phyloP scores from a whole-genome alignment of 2,113 vertebrate genomes.

The Diadophis punctatus region DNA sequence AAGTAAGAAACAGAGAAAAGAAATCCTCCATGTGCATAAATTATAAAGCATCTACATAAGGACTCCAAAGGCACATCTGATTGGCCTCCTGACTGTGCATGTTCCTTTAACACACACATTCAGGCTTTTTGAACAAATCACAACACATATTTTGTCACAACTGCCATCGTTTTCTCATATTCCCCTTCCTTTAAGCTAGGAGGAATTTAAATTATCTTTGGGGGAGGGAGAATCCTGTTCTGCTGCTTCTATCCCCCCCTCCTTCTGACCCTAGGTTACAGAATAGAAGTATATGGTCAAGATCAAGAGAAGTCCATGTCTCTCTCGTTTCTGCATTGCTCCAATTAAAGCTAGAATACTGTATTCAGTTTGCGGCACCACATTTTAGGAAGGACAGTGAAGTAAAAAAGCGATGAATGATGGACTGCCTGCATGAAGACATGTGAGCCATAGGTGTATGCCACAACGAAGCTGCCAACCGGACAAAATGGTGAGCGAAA shows the following conservation, averaged over 20 bases:
- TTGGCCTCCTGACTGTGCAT: neutral
- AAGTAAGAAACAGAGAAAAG: neutral
- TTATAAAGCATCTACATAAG: neutral
- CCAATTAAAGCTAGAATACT: neutral
- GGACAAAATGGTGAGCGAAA: neutral
- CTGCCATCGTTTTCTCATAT: neutral
- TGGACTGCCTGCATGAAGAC: neutral
- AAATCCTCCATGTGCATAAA: neutral
- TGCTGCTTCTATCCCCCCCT: conserved; percentile 46
- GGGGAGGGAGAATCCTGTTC: neutral
- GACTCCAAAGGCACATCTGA: neutral
- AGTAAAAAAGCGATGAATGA: neutral
- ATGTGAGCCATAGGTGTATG: neutral
- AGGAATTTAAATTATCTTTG: neutral
- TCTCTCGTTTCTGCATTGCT: neutral
- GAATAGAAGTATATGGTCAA: conserved; percentile 11
- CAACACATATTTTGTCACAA: neutral
- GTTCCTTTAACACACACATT: neutral
- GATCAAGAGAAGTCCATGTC: neutral
- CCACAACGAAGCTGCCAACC: neutral
- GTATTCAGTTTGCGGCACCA: neutral
- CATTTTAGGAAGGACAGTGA: neutral
- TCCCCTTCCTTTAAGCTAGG: neutral
- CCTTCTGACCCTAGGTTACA: conserved; percentile 9
- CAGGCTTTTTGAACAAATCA: neutral